Evolutionary conservation across 2,113 vertebrate genomes (phyloP), one percentile per base, ranked within the genome.

Genomic region (Rousettus leschenaultii): DNA sequence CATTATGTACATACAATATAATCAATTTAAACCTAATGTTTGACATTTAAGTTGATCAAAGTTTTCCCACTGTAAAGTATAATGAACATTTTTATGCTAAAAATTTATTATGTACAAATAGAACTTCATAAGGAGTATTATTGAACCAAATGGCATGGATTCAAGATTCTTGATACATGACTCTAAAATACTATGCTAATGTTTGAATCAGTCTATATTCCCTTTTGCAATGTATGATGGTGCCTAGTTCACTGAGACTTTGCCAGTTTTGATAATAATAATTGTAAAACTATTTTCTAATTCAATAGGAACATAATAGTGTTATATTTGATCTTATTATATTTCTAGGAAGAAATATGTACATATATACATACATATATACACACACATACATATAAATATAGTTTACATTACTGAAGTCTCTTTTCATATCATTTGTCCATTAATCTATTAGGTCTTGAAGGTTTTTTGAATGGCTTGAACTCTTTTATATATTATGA

Each of bases 91-190:
- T 87, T 55, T 45, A 5, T 33, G 40, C 30, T 43, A 35, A 70
- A 92, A 48, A 45, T 3, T n/a, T 65, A 48, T 68, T 86, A 2
- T n/a, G 0, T 55, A 75, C 6, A 86, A 61, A 40, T 8, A 89
- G 24, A 94, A 95, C 65, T 95, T 30, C 19, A 61, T 19, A 68
- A 78, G 18, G 24, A 95, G 9, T 83, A 91, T 21, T 43, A 83
- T 30, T 78, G 14, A 3, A 48, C 4, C 19, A 89, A 71, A 65
- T 83, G 19, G 5, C 73, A 71, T 40, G 12, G 28, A 79, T 30
- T 86, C 35, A 82, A 96, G 6, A 92, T 86, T 86, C 2, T 66
- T 94, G n/a, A 68, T 51, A 61, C 18, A 71, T 45, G 0, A 93
- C 45, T 93, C 92, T 15, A 75, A 90, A 89, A 55, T 79, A 71